These are phyloP conservation scores for Sphaeridia pumilis DNA, from an alignment of 2,888 invertebrate genomes.

Conservation along the genomic window DNA sequence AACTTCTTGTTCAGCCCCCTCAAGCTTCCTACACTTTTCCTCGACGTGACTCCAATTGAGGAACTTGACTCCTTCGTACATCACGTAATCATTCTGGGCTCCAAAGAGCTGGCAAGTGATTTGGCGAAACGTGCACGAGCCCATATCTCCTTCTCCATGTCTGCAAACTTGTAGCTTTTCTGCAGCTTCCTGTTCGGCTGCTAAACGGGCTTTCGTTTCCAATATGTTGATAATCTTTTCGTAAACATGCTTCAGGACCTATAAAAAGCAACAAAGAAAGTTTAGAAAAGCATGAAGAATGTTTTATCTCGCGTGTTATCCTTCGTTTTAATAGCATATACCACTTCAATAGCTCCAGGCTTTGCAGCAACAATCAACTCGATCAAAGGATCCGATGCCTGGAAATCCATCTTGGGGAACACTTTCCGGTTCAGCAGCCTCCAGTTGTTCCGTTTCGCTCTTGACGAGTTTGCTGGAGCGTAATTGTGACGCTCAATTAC, in stretches of 20 bases:
- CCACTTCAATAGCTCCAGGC: conserved; percentile 30
- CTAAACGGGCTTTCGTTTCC: conserved; percentile 2
- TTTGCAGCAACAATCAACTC: conserved; percentile 29
- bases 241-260: conserved; percentile 10
- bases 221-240: conserved; percentile 6
- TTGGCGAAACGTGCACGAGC: conserved; percentile 11
- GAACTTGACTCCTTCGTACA: conserved; percentile 21
- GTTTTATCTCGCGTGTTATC: no score
- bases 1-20: conserved; percentile 17
- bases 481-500: conserved; percentile 68
- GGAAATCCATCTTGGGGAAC: conserved; percentile 27
- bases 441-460: conserved; percentile 65
- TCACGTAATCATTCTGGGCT: conserved; percentile 21
- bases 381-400: conserved; percentile 21
- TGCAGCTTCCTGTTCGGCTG: conserved; percentile 7
- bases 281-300: no score
- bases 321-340: no score
- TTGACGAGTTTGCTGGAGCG: conserved; percentile 53
- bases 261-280: no score
- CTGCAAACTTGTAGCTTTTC: no score
- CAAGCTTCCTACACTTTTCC: conserved; percentile 11
- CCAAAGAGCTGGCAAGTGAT: conserved; percentile 17
- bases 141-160: not conserved
- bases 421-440: conserved; percentile 62
- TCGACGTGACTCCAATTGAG: conserved; percentile 14